These are phyloP conservation scores for Euphysa ruthae DNA, from an alignment of 30 jellyfish, hydroid and myxozoan species.

Conservation along the genomic window DNA sequence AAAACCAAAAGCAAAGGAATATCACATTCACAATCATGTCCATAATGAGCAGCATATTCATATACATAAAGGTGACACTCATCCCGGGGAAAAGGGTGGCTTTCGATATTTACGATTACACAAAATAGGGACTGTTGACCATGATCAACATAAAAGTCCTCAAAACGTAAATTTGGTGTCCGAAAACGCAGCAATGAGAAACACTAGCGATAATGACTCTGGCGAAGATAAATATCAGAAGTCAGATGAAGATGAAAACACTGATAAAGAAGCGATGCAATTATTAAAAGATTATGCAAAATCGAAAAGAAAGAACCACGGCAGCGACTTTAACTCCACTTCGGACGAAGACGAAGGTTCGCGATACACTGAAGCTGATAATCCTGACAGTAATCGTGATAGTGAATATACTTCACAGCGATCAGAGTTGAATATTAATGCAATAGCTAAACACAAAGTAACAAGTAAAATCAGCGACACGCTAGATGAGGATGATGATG, in stretches of 20 bases:
- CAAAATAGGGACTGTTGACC: background rate
- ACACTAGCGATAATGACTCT: background rate
- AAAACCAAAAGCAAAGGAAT: background rate
- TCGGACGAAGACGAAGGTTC: constrained; percentile 2
- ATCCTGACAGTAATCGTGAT: background rate
- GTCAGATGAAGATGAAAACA: background rate
- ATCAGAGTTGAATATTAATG: background rate
- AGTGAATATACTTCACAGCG: background rate
- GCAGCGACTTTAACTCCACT: background rate
- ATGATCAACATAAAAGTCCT: background rate
- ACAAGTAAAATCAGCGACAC: background rate
- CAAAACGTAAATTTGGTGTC: background rate
- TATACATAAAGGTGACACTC: constrained; percentile 5
- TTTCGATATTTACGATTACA: background rate
- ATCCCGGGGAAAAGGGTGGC: background rate
- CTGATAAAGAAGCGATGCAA: constrained; percentile 1
- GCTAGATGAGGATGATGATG: background rate
- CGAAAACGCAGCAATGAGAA: background rate
- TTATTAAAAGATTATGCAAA: constrained; percentile 7
- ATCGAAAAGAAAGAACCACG: constrained; percentile 10
- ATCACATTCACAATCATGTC: background rate
- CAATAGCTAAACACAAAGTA: background rate
- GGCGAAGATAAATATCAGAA: background rate
- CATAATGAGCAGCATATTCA: constrained; percentile 4
- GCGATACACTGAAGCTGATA: background rate